Conservation (phyloP, 2,797 vertebrate genomes). For the Acestrorhynchus altus region DNA sequence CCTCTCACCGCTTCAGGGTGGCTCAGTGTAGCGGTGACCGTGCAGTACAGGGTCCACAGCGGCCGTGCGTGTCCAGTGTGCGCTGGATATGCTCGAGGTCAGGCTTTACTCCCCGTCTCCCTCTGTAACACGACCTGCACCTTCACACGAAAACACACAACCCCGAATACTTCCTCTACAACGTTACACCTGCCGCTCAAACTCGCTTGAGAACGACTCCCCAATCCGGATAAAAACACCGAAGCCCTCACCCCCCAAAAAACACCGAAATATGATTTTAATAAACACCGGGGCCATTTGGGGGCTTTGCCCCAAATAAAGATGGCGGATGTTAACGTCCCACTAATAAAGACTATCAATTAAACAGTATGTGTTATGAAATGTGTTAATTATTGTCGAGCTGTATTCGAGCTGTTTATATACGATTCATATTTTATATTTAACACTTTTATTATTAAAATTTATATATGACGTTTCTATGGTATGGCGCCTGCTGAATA, state of each 20-base stretch:
- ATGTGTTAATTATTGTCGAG: too few relatives aligned
- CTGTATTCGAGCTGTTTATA: too few relatives aligned
- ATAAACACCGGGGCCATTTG: background rate
- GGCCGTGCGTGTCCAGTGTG: constrained; percentile 15
- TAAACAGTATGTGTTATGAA: too few relatives aligned
- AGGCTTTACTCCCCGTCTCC: too few relatives aligned
- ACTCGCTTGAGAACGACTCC: too few relatives aligned
- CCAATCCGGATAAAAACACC: background rate
- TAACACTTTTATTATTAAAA: background rate
- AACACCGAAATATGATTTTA: background rate
- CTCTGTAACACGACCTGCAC: constrained; percentile 27
- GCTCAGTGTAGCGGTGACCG: background rate
- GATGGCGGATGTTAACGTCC: constrained; percentile 23
- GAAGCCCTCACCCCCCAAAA: too few relatives aligned
- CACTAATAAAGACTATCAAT: background rate
- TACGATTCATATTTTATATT: background rate
- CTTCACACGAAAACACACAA: constrained; percentile 52
- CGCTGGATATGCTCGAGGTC: constrained; percentile 33
- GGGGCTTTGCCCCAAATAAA: constrained; percentile 52
- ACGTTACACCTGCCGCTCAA: constrained; percentile 4
- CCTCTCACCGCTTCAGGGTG: constrained; percentile 42
- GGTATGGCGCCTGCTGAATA: background rate
- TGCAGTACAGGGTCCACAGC: constrained; percentile 8
- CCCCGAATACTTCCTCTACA: constrained; percentile 42
- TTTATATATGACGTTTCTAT: background rate